Percentiles rank a stretch among this genome's conserved stretches.
phyloP scores from a whole-genome alignment of 2,888 invertebrate genomes.

The Rhingia campestris region DNA sequence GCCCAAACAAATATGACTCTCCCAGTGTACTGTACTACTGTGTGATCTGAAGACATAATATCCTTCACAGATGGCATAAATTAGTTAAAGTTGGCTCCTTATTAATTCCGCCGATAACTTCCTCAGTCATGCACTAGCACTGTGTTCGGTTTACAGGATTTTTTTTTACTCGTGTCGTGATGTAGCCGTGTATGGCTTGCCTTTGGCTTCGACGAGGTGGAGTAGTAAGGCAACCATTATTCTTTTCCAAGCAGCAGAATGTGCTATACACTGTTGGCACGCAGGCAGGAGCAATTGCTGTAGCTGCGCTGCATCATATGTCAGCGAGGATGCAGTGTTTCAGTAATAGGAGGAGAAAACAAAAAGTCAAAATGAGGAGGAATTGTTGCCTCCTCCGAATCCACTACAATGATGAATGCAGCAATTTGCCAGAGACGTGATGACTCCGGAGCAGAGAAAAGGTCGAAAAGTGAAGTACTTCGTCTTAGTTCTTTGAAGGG shows the following conservation, averaged over 20 bases:
- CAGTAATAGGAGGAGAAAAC: slow-evolving; percentile 17
- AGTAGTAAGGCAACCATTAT: slow-evolving; percentile 37
- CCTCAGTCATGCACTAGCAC: slow-evolving; percentile 32
- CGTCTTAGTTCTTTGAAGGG: slow-evolving; percentile 21
- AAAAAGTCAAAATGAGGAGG: slow-evolving; percentile 11
- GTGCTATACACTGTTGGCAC: slow-evolving; percentile 31
- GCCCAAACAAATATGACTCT: slow-evolving; percentile 4
- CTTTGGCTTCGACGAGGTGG: too few relatives aligned
- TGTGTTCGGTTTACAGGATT: slow-evolving; percentile 7
- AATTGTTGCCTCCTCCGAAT: slow-evolving; percentile 28
- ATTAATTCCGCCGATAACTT: slow-evolving; percentile 66
- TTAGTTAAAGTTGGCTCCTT: slow-evolving; percentile 67
- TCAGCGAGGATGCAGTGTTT: slow-evolving; percentile 48
- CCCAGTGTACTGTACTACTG: neutral
- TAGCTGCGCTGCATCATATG: slow-evolving; percentile 55
- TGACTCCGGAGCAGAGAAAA: slow-evolving; percentile 36
- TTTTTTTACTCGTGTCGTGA: neutral
- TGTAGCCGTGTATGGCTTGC: neutral
- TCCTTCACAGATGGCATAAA: slow-evolving; percentile 69
- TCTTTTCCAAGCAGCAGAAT: slow-evolving; percentile 47
- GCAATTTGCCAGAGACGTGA: slow-evolving; percentile 61
- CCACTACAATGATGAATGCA: slow-evolving; percentile 58
- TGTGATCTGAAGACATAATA: slow-evolving; percentile 61
- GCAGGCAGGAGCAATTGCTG: slow-evolving; percentile 27
- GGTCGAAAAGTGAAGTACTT: slow-evolving; percentile 24